phyloP scores from a whole-genome alignment of 2,888 invertebrate species.

The Ctenicera cuprea region DNA sequence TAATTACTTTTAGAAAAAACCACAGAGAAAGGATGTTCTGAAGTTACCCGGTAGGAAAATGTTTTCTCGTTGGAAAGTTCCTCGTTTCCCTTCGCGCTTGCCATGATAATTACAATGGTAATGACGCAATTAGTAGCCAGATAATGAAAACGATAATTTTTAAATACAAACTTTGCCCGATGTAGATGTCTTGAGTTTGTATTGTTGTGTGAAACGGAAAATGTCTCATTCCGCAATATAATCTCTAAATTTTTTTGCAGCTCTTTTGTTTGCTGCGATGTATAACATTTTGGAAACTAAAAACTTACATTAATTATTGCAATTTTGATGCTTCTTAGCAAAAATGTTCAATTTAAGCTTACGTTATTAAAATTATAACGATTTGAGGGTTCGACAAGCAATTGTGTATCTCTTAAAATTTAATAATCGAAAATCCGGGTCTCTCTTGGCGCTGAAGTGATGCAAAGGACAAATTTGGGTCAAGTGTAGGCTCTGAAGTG shows the following conservation, averaged over 20 bases:
- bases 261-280: not conserved
- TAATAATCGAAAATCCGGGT: slow-evolving; percentile 1
- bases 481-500: slow-evolving; percentile 9
- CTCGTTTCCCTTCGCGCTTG: slow-evolving; percentile 57
- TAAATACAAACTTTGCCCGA: slow-evolving; percentile 52
- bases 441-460: not conserved
- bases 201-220: slow-evolving; percentile 18
- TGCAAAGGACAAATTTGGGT: slow-evolving; percentile 1
- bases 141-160: slow-evolving; percentile 68
- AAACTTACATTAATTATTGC: no score
- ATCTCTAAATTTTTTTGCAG: not conserved
- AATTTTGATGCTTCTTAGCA: no score
- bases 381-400: not conserved
- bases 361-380: not conserved
- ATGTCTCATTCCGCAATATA: not conserved
- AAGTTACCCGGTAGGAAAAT: slow-evolving; percentile 23
- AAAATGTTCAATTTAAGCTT: not conserved
- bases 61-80: slow-evolving; percentile 55
- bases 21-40: slow-evolving; percentile 26
- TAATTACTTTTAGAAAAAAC: slow-evolving; percentile 25
- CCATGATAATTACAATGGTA: slow-evolving; percentile 67
- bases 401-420: slow-evolving; percentile 8
- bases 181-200: slow-evolving; percentile 29
- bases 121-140: slow-evolving; percentile 67
- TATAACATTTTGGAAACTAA: not conserved